Base-by-base conservation (phyloP, 1,140 invertebrate species). In the Eupeodes corollae region DNA sequence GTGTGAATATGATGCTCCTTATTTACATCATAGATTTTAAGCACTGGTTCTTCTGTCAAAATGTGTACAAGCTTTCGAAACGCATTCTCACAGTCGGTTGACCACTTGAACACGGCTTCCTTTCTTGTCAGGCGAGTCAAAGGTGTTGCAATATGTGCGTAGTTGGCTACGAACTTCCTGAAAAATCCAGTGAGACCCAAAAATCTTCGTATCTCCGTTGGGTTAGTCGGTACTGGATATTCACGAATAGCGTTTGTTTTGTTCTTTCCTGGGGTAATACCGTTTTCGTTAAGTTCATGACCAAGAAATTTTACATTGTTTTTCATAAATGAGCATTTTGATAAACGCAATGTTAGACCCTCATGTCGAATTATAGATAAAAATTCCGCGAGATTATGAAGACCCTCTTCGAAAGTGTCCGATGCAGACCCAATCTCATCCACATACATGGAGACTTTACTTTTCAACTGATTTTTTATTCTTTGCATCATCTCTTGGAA, bases 401-500 rank as follows among this genome's bases (percentile, higher is more conserved):
- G 13, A 5, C 46, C 39, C 12, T 49, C 47, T n/a, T 34, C 35
- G n/a, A n/a, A 32, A 44, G 8, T 8, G 47, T 43, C 5, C 41
- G 33, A 26, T 40, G 33, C 16, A 39, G 13, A 11, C n/a, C 44
- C 40, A 2, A 49, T 26, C 8, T 49, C 42, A 15, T 48, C 48
- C 3, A 45, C 33, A 26, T 49, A 49, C 14, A 35, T 45, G 8
- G 41, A 16, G 11, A 45, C 47, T 14, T 44, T 31, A 21, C 32
- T 37, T 11, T 32, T 19, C n/a, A 34, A 19, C 10, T 41, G 10
- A 33, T 46, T 34, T 21, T 42, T 43, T 13, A 34, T 14, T n/a
- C 33, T 42, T n/a, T 16, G 11, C 57, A 67, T 61, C 8, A 55
- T 19, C 40, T 56, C 49, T 53, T 69, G 59, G 46, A 71, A 68